Evolutionary conservation across 2,113 vertebrate species (phyloP).

Genomic region (Dicrurus megarhynchus): DNA sequence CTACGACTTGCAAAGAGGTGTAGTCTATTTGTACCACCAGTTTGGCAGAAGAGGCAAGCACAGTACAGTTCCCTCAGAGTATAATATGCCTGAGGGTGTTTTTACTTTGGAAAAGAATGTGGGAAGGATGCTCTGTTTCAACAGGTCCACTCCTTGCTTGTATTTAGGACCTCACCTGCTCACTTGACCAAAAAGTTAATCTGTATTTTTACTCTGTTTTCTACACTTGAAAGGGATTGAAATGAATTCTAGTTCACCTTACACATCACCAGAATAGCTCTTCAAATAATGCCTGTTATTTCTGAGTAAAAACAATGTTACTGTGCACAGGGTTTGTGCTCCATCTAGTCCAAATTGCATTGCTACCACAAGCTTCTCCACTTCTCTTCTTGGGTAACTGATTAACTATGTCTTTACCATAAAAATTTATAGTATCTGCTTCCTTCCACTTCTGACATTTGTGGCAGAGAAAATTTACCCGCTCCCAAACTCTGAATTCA

Average conservation of each 20-base stretch:
- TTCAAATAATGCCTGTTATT: not conserved
- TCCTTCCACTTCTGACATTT: not conserved
- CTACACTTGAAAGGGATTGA: not conserved
- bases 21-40: not conserved
- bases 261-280: not conserved
- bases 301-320: not conserved
- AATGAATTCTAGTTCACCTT: not conserved
- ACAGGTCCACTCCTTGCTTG: not conserved
- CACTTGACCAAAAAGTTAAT: not conserved
- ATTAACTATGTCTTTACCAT: not conserved
- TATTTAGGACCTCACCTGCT: not conserved
- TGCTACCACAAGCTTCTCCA: not conserved
- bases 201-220: not conserved
- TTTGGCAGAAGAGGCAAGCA: not conserved
- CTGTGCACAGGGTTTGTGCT: not conserved
- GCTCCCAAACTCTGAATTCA: not conserved
- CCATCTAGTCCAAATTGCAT: not conserved
- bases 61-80: not conserved
- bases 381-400: not conserved
- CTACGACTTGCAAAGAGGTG: fast-evolving
- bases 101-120: not conserved
- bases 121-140: not conserved
- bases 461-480: not conserved
- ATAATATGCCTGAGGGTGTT: not conserved
- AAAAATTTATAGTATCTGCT: not conserved